Evolutionary conservation across 2,113 vertebrate species (phyloP), one percentile per base, ranked within the genome.

Genomic region (Nycticebus coucang): DNA sequence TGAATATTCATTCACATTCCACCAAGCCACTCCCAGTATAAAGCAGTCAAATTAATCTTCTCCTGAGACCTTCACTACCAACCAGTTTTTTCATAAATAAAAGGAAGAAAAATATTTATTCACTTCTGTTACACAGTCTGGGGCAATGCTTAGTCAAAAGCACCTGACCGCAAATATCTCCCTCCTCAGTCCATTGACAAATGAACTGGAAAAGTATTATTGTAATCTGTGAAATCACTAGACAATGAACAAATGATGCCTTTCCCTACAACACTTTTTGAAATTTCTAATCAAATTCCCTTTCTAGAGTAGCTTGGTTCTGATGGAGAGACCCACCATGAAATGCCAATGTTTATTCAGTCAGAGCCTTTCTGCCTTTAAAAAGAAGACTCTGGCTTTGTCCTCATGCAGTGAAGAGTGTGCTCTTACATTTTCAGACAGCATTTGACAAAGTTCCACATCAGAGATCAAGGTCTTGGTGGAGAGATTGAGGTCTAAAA

Each of bases 401-500:
- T 98, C 96, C 50, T 89, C 94, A 95, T 18, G 75, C n/a, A 19
- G 84, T 15, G 81, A 97, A 95, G 95, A 98, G 94, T 37, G 64
- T 28, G 2, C 35, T 41, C 55, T 86, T 96, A 85, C 87, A 41
- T 97, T 97, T 98, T 97, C 98, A 97, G 97, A 71, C 95, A 97
- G 94, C 81, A 37, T 98, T 96, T 98, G 97, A 96, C 97, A 96
- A 59, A 97, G 98, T 98, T 98, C 98, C 98, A 98, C 98, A 98
- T 97, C 98, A 98, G 30, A 97, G 98, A 98, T 84, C 74, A 98
- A 98, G 98, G 98, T 98, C 98, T 97, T 97, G 37, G 97, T 41
- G 90, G 96, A 93, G 87, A 98, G 97, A 98, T 97, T 99, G 98
- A 96, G 98, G 98, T 98, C 98, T 98, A 84, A 92, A 93, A 96